Base-by-base conservation (phyloP, 2,888 invertebrate species). In the Danaus chrysippus region DNA sequence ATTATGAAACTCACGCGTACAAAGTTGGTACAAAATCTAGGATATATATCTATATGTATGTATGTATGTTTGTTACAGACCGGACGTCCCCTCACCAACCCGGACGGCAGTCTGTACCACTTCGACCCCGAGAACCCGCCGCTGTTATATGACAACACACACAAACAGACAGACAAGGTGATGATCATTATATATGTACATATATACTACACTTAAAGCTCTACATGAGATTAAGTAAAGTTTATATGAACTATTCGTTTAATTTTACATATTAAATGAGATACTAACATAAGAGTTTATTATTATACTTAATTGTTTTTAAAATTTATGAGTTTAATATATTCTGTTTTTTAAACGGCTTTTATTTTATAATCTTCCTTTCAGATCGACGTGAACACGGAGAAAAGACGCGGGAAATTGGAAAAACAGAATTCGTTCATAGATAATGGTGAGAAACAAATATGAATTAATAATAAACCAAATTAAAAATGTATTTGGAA, bases 91-190 rank as follows among this genome's bases (percentile, higher is more conserved):
- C 92, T 94, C 55, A 93, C 93, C 54, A 96, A 96, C 76, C 86
- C 94, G 0, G 96, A 96, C 76, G 96, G 96, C 13, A 92, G 93
- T 0, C 82, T 95, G 13, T 96, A 96, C 81, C 94, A 94, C 67
- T 96, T 94, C 83, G 95, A 96, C 75, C 96, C 96, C 0, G 86
- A 91, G 46, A 93, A 94, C 77, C 94, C 94, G 11, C 94, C 94
- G 0, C 58, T 77, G 0, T 3, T 87, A 0, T 83, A 81, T 70
- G 83, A 84, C 49, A 68, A 1, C 54, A 52, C 52, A 1, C n/a
- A 54, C 13, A 49, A 10, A 13, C 8, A 42, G 10, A 56, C 56
- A 0, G 15, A 58, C 3, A 64, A 63, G 62, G 60, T 62, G 41
- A 42, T 12, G 10, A 54, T 23, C 23, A 23, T 23, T 1, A 23